phyloP scores from a whole-genome alignment of 1,140 invertebrate genomes.

The Bathynomus jamesi region DNA sequence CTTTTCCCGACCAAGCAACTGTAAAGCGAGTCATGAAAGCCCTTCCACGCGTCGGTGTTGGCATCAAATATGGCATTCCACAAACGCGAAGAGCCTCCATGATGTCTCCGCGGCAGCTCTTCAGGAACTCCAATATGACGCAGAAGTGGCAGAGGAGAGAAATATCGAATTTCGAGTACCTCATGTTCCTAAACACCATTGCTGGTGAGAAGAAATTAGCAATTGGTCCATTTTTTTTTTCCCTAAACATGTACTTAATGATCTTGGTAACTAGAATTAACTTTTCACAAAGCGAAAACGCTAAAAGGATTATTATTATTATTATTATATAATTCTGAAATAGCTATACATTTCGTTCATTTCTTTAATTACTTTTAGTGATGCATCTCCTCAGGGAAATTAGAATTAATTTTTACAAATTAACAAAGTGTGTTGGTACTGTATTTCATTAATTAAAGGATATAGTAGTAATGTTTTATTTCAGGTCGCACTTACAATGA shows the following conservation, averaged over 20 bases:
- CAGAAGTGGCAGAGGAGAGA: slow-evolving; percentile 98
- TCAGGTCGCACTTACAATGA: slow-evolving; percentile 98
- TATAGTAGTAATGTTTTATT: not conserved
- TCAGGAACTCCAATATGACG: slow-evolving; percentile 98
- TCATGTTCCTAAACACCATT: slow-evolving; percentile 99
- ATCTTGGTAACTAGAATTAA: too few relatives aligned
- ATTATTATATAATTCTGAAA: not conserved
- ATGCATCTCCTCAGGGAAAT: too few relatives aligned
- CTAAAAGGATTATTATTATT: not conserved
- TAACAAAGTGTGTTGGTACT: too few relatives aligned
- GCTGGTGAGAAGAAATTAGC: slow-evolving; percentile 62
- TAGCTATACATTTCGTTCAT: not conserved
- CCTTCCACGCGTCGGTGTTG: slow-evolving; percentile 93
- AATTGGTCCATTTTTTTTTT: not conserved
- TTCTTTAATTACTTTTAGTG: not conserved
- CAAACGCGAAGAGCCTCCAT: slow-evolving; percentile 94
- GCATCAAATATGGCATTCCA: slow-evolving; percentile 97
- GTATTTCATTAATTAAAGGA: too few relatives aligned
- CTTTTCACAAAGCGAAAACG: too few relatives aligned
- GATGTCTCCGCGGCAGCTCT: slow-evolving; percentile 96
- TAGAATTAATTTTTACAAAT: too few relatives aligned
- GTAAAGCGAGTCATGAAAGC: slow-evolving; percentile 98
- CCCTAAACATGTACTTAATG: too few relatives aligned
- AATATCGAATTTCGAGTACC: slow-evolving; percentile 98
- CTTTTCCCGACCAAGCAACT: slow-evolving; percentile 89